Conservation (phyloP, 1,140 invertebrate species). For the Dolichoris vasculosae region DNA sequence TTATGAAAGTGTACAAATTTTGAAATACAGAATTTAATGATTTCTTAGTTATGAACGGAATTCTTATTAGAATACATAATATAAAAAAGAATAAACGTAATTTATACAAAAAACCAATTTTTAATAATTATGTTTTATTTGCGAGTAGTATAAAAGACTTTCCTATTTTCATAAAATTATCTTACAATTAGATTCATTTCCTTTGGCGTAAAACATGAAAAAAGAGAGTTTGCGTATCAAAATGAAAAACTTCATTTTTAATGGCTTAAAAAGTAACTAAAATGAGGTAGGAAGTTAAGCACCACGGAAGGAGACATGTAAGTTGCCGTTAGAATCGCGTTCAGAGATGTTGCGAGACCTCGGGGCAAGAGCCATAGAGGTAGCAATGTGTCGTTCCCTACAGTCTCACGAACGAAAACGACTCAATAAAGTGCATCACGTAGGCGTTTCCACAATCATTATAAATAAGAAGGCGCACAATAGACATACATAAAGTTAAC, state of each 20-base stretch:
- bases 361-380: background rate
- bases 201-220: constrained; percentile 8
- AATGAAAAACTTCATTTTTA: constrained; percentile 12
- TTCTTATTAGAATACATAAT: too few relatives aligned
- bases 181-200: constrained; percentile 15
- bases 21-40: too few relatives aligned
- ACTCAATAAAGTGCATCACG: constrained; percentile 45
- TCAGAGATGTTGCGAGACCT: background rate
- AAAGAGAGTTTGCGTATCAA: constrained; percentile 11
- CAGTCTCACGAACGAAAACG: background rate
- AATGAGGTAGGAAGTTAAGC: background rate
- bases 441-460: constrained; percentile 49
- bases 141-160: too few relatives aligned
- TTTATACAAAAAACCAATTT: too few relatives aligned
- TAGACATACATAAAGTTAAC: constrained; percentile 29
- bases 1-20: too few relatives aligned
- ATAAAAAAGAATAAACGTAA: too few relatives aligned
- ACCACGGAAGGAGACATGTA: background rate
- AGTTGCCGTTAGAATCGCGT: background rate
- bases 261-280: background rate
- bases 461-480: constrained; percentile 44
- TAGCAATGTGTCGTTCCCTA: constrained; percentile 19
- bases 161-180: too few relatives aligned
- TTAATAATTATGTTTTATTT: too few relatives aligned
- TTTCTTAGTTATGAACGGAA: too few relatives aligned